Conservation (phyloP, 2,113 vertebrate species). For the Trachemys scripta region DNA sequence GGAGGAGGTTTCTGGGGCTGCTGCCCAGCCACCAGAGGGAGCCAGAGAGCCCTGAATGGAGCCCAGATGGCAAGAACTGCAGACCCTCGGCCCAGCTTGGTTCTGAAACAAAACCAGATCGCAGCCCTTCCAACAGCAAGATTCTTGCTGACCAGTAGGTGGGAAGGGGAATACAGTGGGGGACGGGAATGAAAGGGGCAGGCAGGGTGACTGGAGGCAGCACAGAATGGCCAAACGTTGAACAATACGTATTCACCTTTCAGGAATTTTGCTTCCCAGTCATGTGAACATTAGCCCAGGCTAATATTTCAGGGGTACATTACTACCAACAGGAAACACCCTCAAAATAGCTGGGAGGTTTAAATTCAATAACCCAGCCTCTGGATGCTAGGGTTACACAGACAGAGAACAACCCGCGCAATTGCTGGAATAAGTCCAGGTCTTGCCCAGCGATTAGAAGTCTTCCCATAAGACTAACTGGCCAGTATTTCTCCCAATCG, state of each 20-base stretch:
- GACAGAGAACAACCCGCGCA: not conserved
- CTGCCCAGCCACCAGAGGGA: not conserved
- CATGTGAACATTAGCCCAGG: not conserved
- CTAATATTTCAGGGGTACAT: not conserved
- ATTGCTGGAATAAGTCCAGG: not conserved
- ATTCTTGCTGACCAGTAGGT: not conserved
- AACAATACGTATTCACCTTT: not conserved
- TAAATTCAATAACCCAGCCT: not conserved
- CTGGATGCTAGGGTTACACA: not conserved
- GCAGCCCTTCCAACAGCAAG: not conserved
- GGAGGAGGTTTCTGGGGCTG: not conserved
- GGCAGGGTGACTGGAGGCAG: not conserved
- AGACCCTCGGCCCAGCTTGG: not conserved
- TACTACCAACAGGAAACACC: not conserved
- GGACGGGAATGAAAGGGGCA: not conserved
- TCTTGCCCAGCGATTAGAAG: accelerated
- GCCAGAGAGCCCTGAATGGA: not conserved
- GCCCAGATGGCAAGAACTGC: not conserved
- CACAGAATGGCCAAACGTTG: not conserved
- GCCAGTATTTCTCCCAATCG: not conserved
- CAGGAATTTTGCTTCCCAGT: not conserved
- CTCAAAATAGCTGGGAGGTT: not conserved
- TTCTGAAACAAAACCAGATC: not conserved
- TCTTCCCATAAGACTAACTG: not conserved
- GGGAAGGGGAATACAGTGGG: not conserved